Evolutionary conservation across 2,113 vertebrate species (phyloP).

Genomic region (Ammodytes dubius): DNA sequence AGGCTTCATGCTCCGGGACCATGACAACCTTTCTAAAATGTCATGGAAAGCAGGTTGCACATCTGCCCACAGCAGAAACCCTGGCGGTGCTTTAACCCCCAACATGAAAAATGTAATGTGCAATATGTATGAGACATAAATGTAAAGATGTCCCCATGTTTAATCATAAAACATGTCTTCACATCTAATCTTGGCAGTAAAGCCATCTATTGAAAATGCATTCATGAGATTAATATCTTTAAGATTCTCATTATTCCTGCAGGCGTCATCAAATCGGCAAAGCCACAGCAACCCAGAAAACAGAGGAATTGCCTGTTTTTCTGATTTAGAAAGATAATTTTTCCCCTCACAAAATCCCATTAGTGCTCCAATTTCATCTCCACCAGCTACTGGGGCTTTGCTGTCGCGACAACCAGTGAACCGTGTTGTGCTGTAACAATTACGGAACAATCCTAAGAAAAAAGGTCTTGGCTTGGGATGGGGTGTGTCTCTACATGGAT

Average conservation of each 20-base stretch:
- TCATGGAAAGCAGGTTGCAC: background rate
- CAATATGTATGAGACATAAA: background rate
- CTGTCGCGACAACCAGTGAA: conserved; percentile 1
- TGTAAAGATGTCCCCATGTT: conserved; percentile 14
- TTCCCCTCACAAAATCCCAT: conserved; percentile 58
- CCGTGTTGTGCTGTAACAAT: conserved; percentile 18
- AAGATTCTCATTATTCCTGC: conserved; percentile 3
- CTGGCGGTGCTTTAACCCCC: background rate
- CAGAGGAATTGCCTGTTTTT: conserved; percentile 7
- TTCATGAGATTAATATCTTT: conserved; percentile 59
- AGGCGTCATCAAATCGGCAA: background rate
- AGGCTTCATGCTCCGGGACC: no score
- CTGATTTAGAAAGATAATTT: conserved; percentile 41
- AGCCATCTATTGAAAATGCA: conserved; percentile 32
- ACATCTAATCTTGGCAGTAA: conserved; percentile 11
- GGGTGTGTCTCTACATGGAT: conserved; percentile 1
- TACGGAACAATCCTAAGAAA: conserved; percentile 29
- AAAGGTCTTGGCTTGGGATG: conserved; percentile 1
- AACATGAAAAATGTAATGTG: background rate
- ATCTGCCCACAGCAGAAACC: background rate
- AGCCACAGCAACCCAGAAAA: conserved; percentile 9
- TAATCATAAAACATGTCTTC: conserved; percentile 31
- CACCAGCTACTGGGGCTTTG: conserved; percentile 34
- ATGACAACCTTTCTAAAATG: background rate
- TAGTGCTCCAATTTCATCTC: conserved; percentile 45